A percentile compares a stretch with the other conserved stretches of the same genome.
These are phyloP conservation scores for Drosophila ficusphila DNA, from an alignment of 1,140 invertebrate genomes.

Conservation along the genomic window DNA sequence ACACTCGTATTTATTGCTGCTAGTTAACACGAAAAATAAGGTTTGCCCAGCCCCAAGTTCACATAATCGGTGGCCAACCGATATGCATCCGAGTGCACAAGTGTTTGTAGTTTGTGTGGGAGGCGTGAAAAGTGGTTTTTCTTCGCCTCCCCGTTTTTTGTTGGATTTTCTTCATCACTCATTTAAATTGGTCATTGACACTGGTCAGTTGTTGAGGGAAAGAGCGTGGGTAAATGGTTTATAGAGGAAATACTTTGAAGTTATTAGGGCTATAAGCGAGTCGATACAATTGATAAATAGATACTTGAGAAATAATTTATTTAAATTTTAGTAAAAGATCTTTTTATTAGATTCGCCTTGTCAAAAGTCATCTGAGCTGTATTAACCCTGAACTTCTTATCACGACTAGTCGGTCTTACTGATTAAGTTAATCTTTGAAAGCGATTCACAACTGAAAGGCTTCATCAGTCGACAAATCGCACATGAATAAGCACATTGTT, in stretches of 20 bases:
- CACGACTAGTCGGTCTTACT: neutral
- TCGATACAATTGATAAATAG: neutral
- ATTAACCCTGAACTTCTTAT: constrained; percentile 41
- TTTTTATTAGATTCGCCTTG: neutral
- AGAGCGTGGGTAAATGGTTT: constrained; percentile 40
- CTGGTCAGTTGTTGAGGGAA: neutral
- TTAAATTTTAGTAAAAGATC: too few species aligned
- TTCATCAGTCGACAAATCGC: constrained; percentile 45
- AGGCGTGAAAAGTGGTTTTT: constrained; percentile 50
- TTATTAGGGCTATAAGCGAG: constrained; percentile 3
- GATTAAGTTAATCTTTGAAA: constrained; percentile 33
- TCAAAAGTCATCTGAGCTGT: neutral
- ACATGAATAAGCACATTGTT: constrained; percentile 44
- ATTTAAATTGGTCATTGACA: constrained; percentile 54
- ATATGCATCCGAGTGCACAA: constrained; percentile 17
- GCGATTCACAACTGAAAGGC: constrained; percentile 28
- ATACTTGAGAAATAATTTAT: too few species aligned
- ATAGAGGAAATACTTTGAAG: constrained; percentile 37
- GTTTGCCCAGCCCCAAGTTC: constrained; percentile 23
- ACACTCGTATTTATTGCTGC: constrained; percentile 39
- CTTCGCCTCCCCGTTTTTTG: constrained; percentile 2
- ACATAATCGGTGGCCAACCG: constrained; percentile 20
- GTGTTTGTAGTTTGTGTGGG: constrained; percentile 37
- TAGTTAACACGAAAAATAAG: constrained; percentile 54
- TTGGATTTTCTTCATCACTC: constrained; percentile 14